Percentiles rank a stretch among this genome's conserved stretches.
phyloP scores from a whole-genome alignment of 2,888 invertebrate species.

The Oegoconia quadripuncta region DNA sequence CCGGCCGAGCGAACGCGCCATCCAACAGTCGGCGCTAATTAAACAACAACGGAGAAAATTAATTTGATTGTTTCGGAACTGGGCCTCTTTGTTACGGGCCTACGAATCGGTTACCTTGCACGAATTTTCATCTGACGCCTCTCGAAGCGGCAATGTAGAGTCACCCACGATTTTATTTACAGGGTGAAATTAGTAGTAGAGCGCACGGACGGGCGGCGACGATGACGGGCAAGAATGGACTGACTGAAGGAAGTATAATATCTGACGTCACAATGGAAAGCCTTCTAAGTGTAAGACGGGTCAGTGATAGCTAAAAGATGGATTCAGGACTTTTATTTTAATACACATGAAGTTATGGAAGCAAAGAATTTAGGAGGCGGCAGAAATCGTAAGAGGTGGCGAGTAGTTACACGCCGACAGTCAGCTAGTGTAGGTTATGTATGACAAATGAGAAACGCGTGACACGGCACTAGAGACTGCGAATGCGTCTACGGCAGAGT shows the following conservation, averaged over 20 bases:
- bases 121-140: conserved; percentile 55
- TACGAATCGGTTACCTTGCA: conserved; percentile 62
- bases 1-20: conserved; percentile 69
- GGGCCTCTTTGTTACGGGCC: conserved; percentile 65
- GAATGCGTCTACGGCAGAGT: neutral
- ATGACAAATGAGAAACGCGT: conserved; percentile 57
- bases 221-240: conserved; percentile 54
- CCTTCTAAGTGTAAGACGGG: conserved; percentile 56
- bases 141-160: conserved; percentile 32
- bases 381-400: conserved; percentile 22
- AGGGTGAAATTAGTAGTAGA: conserved; percentile 27
- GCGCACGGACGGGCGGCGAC: conserved; percentile 36
- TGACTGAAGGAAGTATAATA: conserved; percentile 44
- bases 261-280: conserved; percentile 53
- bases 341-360: no score
- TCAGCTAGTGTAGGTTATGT: conserved; percentile 32
- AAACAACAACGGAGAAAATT: conserved; percentile 78
- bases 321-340: neutral
- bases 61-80: conserved; percentile 76
- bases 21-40: conserved; percentile 74
- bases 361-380: conserved; percentile 8
- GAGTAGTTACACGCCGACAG: conserved; percentile 26
- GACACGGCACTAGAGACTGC: conserved; percentile 30
- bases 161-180: conserved; percentile 44
- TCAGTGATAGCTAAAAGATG: conserved; percentile 31